These are phyloP conservation scores for Actinostola sp. DNA, from an alignment of 92 coral and sea anemone genomes.

Conservation along the genomic window DNA sequence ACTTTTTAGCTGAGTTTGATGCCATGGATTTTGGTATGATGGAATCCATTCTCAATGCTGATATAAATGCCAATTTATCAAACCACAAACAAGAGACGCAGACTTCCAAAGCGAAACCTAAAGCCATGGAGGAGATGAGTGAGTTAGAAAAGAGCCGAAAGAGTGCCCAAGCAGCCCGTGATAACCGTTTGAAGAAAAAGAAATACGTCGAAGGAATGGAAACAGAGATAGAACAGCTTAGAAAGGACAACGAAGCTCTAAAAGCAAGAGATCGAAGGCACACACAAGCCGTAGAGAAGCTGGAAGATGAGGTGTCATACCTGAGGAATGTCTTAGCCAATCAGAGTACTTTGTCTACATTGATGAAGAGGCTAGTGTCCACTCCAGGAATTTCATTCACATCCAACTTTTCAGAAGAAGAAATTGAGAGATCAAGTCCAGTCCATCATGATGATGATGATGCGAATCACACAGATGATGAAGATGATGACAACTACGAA, in stretches of 20 bases:
- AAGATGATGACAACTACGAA: neutral
- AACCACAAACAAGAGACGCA: neutral
- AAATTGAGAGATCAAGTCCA: conserved; percentile 17
- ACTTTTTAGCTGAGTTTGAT: conserved; percentile 43
- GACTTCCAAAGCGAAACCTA: neutral
- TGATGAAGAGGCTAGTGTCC: conserved; percentile 74
- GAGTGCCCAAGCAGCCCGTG: conserved; percentile 92
- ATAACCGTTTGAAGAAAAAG: conserved; percentile 90
- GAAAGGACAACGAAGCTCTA: conserved; percentile 60
- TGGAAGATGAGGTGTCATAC: conserved; percentile 79
- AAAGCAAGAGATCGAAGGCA: conserved; percentile 47
- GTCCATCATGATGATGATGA: conserved; percentile 11
- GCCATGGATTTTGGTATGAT: conserved; percentile 11
- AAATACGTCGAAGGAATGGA: conserved; percentile 77
- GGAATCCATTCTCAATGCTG: conserved; percentile 43
- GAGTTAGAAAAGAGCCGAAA: conserved; percentile 59
- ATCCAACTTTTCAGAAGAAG: conserved; percentile 53
- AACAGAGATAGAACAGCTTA: conserved; percentile 57
- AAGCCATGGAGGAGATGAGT: conserved; percentile 4
- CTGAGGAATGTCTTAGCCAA: conserved; percentile 82
- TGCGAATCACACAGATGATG: conserved; percentile 24
- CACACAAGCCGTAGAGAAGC: conserved; percentile 45
- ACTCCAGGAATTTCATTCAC: conserved; percentile 87
- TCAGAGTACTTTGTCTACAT: conserved; percentile 82
- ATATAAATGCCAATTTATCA: conserved; percentile 24